Evolutionary conservation across 2,113 vertebrate genomes (phyloP).

Genomic region (Corythoichthys intestinalis): DNA sequence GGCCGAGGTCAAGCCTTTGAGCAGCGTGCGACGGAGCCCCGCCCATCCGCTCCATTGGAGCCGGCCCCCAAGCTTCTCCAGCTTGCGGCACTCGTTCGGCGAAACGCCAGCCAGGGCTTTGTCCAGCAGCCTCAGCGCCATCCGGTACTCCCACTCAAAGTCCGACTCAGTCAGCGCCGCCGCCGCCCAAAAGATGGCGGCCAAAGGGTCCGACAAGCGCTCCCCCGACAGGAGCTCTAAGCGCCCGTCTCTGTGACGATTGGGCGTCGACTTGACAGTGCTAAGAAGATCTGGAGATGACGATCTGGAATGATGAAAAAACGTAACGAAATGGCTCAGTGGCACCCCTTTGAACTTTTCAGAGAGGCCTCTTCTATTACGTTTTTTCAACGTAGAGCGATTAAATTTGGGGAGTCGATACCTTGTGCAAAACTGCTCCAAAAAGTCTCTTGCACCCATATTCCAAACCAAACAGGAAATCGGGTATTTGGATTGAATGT

Average conservation of each 20-base stretch:
- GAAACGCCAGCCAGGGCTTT: slow-evolving; percentile 88
- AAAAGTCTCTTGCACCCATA: too few species aligned
- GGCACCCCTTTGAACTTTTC: too few species aligned
- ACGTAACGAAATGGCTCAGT: too few species aligned
- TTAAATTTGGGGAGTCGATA: too few species aligned
- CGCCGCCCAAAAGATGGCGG: slow-evolving; percentile 95
- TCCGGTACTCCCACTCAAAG: slow-evolving; percentile 97
- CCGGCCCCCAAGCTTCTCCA: slow-evolving; percentile 93
- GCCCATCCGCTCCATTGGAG: slow-evolving; percentile 91
- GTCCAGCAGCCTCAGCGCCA: slow-evolving; percentile 86
- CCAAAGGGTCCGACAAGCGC: slow-evolving; percentile 75
- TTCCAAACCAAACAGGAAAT: too few species aligned
- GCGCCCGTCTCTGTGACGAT: slow-evolving; percentile 66
- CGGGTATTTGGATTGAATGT: too few species aligned
- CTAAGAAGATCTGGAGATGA: slow-evolving; percentile 86
- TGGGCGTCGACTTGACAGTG: slow-evolving; percentile 79
- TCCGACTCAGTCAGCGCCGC: slow-evolving; percentile 97
- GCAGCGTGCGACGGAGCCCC: slow-evolving; percentile 89
- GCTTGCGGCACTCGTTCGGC: slow-evolving; percentile 87
- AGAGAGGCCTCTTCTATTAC: too few species aligned
- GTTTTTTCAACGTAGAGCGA: too few species aligned
- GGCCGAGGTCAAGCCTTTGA: slow-evolving; percentile 94
- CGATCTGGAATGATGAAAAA: slow-evolving; percentile 62
- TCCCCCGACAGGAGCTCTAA: too few species aligned
- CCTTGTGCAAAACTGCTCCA: too few species aligned